Evolutionary conservation across 2,797 vertebrate species (phyloP).

Genomic region (Sebastolobus alascanus): DNA sequence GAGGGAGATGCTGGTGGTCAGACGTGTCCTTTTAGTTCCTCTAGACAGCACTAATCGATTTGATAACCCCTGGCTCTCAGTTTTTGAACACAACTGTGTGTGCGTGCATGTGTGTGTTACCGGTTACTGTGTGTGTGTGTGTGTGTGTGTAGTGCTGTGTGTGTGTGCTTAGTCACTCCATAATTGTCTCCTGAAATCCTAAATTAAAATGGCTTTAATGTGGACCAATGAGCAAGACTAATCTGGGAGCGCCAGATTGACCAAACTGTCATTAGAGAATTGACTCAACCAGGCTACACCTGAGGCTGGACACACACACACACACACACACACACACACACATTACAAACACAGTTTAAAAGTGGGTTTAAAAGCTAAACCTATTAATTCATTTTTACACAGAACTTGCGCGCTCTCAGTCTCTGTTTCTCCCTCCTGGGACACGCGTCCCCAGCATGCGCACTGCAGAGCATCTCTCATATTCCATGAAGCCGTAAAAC

Average conservation of each 20-base stretch:
- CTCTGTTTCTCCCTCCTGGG: not conserved
- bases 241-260: slow-evolving; percentile 34
- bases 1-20: slow-evolving; percentile 15
- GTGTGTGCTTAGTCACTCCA: slow-evolving; percentile 6
- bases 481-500: slow-evolving; percentile 16
- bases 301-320: not conserved
- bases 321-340: slow-evolving; percentile 2
- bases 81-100: slow-evolving; percentile 18
- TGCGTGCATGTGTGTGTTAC: not conserved
- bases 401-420: not conserved
- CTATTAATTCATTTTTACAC: slow-evolving; percentile 18
- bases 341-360: not conserved
- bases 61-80: slow-evolving; percentile 36
- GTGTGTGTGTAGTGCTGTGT: not conserved
- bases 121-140: not conserved
- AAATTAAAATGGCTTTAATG: slow-evolving; percentile 62
- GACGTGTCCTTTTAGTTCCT: slow-evolving; percentile 36
- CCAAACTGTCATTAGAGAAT: slow-evolving; percentile 63
- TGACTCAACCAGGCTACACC: slow-evolving; percentile 33
- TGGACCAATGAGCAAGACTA: slow-evolving; percentile 56
- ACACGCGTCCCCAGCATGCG: not conserved
- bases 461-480: slow-evolving; percentile 5
- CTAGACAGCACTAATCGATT: slow-evolving; percentile 63
- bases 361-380: not conserved
- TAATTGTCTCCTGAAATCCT: slow-evolving; percentile 43